A percentile compares a stretch with the other conserved stretches of the same genome.
Conservation (phyloP, 2,113 vertebrate genomes). For the Neolamprologus toae region DNA sequence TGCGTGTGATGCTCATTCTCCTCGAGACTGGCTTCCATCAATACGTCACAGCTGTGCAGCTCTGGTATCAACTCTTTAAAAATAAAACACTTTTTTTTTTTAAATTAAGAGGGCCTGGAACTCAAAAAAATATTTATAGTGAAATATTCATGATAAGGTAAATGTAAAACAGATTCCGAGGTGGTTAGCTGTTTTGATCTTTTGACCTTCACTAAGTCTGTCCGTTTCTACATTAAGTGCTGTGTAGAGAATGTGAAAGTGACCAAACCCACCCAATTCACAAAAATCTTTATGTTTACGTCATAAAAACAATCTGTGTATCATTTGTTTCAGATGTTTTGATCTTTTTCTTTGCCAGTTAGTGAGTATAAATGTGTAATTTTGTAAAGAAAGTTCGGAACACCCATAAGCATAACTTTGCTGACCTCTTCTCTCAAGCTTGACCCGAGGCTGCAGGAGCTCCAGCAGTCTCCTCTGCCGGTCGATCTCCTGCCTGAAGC, state of each 20-base stretch:
- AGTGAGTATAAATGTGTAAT: background rate
- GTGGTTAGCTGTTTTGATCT: background rate
- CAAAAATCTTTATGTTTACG: background rate
- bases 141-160: background rate
- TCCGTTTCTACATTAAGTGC: background rate
- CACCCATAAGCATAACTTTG: background rate
- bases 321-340: background rate
- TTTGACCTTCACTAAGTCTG: background rate
- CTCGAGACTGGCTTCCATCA: background rate
- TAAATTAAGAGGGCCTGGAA: fast-evolving
- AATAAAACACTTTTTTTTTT: background rate
- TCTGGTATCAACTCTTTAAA: background rate
- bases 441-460: background rate
- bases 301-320: background rate
- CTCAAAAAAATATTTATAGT: background rate
- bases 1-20: background rate
- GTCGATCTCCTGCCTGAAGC: background rate
- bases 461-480: constrained; percentile 19
- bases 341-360: background rate
- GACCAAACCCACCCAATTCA: background rate
- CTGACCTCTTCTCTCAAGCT: background rate
- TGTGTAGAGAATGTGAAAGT: background rate
- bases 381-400: background rate
- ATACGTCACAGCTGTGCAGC: background rate
- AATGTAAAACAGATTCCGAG: background rate